Evolutionary conservation across 2,888 invertebrate genomes (phyloP).

Genomic region (Eristalis pertinax): DNA sequence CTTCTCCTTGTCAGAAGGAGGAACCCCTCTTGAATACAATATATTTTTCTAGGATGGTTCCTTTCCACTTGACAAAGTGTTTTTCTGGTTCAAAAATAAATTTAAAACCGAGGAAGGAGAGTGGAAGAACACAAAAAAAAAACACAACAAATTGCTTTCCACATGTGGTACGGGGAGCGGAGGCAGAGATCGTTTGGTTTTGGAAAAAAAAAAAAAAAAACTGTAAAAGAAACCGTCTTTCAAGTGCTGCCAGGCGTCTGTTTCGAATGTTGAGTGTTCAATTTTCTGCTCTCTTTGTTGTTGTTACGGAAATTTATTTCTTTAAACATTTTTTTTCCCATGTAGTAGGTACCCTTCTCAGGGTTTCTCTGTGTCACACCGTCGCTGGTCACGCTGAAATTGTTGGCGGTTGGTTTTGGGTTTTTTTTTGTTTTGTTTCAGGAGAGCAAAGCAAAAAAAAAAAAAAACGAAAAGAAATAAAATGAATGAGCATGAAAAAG

Average conservation of each 20-base stretch:
- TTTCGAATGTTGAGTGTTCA: slow-evolving; percentile 17
- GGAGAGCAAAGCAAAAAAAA: slow-evolving; percentile 22
- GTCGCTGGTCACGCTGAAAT: too few relatives aligned
- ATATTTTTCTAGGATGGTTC: slow-evolving; percentile 17
- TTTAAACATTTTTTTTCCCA: slow-evolving; percentile 21
- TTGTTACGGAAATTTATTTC: slow-evolving; percentile 46
- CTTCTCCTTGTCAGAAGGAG: neutral
- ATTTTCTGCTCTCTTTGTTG: neutral
- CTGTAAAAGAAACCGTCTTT: slow-evolving; percentile 5
- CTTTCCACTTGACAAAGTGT: slow-evolving; percentile 54
- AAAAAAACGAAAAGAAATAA: slow-evolving; percentile 36
- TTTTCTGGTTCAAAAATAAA: slow-evolving; percentile 1
- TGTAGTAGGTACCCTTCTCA: neutral
- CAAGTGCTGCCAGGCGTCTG: slow-evolving; percentile 58
- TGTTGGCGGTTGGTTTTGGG: neutral
- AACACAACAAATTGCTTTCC: slow-evolving; percentile 21
- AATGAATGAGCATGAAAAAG: slow-evolving; percentile 66
- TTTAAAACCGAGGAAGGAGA: neutral
- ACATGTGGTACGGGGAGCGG: slow-evolving; percentile 47
- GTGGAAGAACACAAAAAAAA: neutral
- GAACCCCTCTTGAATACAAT: slow-evolving; percentile 35
- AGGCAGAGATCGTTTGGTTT: slow-evolving; percentile 4
- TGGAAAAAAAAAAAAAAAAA: neutral
- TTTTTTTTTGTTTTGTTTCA: neutral
- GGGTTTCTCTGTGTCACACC: neutral